Conservation (phyloP, 2,797 vertebrate species). For the Chelon labrosus region DNA sequence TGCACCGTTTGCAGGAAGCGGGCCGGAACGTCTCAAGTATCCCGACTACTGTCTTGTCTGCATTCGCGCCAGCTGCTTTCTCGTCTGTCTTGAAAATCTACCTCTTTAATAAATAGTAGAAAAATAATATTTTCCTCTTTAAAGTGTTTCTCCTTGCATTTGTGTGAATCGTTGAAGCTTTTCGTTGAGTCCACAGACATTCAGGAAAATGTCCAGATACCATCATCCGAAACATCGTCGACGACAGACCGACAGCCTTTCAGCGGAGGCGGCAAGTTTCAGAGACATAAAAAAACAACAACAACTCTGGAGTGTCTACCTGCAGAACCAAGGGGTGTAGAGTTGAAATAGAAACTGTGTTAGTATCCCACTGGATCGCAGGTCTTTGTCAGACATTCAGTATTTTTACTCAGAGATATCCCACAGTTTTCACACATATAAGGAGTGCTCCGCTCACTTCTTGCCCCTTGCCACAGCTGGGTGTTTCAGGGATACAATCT, state of each 20-base stretch:
- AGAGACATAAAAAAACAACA: slow-evolving; percentile 10
- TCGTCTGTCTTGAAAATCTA: slow-evolving; percentile 68
- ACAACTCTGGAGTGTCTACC: slow-evolving; percentile 19
- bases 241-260: slow-evolving; percentile 21
- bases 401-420: slow-evolving; percentile 18
- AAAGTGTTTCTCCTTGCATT: slow-evolving; percentile 54
- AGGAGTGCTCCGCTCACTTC: slow-evolving; percentile 23
- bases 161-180: slow-evolving; percentile 86
- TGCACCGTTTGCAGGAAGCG: slow-evolving; percentile 22
- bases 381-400: slow-evolving; percentile 19
- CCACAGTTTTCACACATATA: slow-evolving; percentile 20
- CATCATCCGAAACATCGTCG: slow-evolving; percentile 7
- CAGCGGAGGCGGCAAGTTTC: slow-evolving; percentile 17
- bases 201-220: slow-evolving; percentile 44
- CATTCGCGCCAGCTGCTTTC: slow-evolving; percentile 45
- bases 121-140: slow-evolving; percentile 94
- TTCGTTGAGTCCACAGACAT: slow-evolving; percentile 62
- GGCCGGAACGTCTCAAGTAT: background rate
- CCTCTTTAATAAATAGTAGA: slow-evolving; percentile 99
- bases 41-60: slow-evolving; percentile 29
- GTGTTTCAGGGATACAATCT: slow-evolving; percentile 28
- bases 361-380: slow-evolving; percentile 26
- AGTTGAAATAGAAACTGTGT: slow-evolving; percentile 13
- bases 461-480: slow-evolving; percentile 17
- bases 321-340: slow-evolving; percentile 18